Conservation (phyloP, 1,140 invertebrate genomes). For the Diabrotica virgifera region DNA sequence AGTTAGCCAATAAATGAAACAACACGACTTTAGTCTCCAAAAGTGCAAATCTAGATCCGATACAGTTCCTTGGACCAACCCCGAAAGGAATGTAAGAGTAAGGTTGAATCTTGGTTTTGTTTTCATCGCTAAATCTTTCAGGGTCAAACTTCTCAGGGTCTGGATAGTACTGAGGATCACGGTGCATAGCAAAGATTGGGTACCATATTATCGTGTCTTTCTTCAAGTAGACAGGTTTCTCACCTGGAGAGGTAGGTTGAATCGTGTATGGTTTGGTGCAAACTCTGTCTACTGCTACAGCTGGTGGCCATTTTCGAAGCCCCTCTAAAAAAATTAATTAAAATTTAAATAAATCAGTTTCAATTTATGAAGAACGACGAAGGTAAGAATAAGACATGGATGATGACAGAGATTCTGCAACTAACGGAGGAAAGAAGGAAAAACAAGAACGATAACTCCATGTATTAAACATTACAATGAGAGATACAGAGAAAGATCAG, state of each 20-base stretch:
- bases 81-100: slow-evolving; percentile 59
- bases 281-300: slow-evolving; percentile 28
- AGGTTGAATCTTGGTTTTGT: slow-evolving; percentile 43
- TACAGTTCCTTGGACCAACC: slow-evolving; percentile 50
- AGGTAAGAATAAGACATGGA: too few species aligned
- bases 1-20: too few species aligned
- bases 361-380: too few species aligned
- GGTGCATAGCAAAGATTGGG: slow-evolving; percentile 27
- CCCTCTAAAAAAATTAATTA: slow-evolving; percentile 49
- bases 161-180: slow-evolving; percentile 33
- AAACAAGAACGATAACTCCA: too few species aligned
- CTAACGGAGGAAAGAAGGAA: too few species aligned
- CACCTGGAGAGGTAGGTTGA: slow-evolving; percentile 38
- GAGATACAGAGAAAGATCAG: too few species aligned
- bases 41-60: slow-evolving; percentile 39
- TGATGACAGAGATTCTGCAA: too few species aligned
- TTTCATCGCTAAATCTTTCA: slow-evolving; percentile 35
- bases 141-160: slow-evolving; percentile 35
- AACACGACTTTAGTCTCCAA: slow-evolving; percentile 42
- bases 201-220: slow-evolving; percentile 39
- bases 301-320: slow-evolving; percentile 57
- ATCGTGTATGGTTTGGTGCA: slow-evolving; percentile 50
- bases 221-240: slow-evolving; percentile 43
- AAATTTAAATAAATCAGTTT: background rate
- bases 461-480: too few species aligned